Evolutionary conservation across 2,113 vertebrate species (phyloP).

Genomic region (Sorex araneus): DNA sequence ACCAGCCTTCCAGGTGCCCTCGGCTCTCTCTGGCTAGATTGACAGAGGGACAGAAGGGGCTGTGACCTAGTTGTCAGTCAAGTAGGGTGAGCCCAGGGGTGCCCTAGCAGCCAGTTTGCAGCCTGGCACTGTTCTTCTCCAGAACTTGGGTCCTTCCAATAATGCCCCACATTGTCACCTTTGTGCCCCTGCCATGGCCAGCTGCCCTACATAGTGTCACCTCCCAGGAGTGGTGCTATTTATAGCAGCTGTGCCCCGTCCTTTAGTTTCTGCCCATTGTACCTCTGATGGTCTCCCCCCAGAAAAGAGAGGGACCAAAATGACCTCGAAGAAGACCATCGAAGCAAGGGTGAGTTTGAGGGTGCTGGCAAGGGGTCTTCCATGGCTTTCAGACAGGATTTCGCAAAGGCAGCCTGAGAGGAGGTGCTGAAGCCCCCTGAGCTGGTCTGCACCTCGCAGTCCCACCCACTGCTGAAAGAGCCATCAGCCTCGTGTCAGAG

Average conservation of each 20-base stretch:
- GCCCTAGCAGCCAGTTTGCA: neutral
- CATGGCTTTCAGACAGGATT: neutral
- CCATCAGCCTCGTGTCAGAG: too few species aligned
- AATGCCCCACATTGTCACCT: neutral
- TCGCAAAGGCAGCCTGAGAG: neutral
- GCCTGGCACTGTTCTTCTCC: neutral
- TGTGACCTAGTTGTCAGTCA: neutral
- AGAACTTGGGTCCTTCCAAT: neutral
- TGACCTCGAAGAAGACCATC: neutral
- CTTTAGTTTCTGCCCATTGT: neutral
- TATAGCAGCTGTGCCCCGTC: neutral
- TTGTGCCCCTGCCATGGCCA: neutral
- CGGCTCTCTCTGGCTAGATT: too few species aligned
- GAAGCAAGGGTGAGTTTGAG: neutral
- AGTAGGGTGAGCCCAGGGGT: neutral
- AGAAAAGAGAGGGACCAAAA: neutral
- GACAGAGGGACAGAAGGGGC: neutral
- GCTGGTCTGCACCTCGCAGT: neutral
- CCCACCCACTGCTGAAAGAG: too few species aligned
- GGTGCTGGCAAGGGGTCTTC: neutral
- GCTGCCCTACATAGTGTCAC: neutral
- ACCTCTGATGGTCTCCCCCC: neutral
- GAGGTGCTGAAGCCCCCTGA: neutral
- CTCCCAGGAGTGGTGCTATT: neutral
- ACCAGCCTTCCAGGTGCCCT: neutral